Base-by-base conservation (phyloP, 2,797 vertebrate species). In the Tangara arthus region DNA sequence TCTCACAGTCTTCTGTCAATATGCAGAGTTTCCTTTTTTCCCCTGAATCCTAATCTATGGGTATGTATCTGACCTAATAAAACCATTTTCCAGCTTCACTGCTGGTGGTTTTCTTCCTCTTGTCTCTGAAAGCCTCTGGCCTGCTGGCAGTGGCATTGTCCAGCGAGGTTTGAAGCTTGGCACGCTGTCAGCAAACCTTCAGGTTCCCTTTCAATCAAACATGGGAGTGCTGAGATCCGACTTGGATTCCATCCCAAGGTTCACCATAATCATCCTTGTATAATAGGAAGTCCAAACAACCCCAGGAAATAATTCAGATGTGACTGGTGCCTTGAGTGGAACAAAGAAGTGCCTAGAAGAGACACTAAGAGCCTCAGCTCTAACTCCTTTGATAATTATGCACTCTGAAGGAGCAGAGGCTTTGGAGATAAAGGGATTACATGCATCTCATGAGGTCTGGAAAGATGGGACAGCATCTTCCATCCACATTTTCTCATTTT, bases 261-360 rank as follows among this genome's bases (percentile, higher is more conserved):
- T 89, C 93, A n/a, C 90, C 86, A 52, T 76, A 70, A 73, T 93
- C 88, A 92, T 92, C 73, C 81, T 63, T 14, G 2, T 52, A 87
- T 56, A 94, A 96, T 84, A 63, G 73, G 86, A 93, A 84, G 92
- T 90, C 88, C 94, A 92, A 35, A 94, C 90, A 96, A 88, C 91
- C 82, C 86, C 81, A 94, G 90, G 94, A 94, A 93, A 76, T 94
- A 88, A 95, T 96, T 96, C 95, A 84, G 81, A 80, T 92, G 73
- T 8, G 4, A 84, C 73, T 59, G 81, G 66, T 93, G 89, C 75
- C 52, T 91, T 42, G 71, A 82, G 71, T 53, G 46, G 65, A 80
- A 90, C 66, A 91, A 94, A 95, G 84, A 90, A 87, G 18, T 35
- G 86, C 63, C 65, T 57, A 39, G 87, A 77, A 89, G 79, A 83